phyloP scores from a whole-genome alignment of 2,113 vertebrate species.

The Nerophis ophidion region DNA sequence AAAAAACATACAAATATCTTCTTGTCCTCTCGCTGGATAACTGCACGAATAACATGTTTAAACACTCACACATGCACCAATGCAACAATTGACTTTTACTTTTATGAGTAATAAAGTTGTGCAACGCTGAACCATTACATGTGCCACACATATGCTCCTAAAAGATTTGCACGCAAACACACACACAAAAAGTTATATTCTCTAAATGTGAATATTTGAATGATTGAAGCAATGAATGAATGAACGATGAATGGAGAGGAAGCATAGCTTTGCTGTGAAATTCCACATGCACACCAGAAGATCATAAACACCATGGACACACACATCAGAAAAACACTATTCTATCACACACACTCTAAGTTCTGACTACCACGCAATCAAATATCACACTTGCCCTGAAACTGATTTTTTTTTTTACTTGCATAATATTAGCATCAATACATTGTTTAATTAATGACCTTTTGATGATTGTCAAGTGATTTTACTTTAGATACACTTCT shows the following conservation, averaged over 20 bases:
- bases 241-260: conserved; percentile 43
- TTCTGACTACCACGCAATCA: conserved; percentile 11
- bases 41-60: conserved; percentile 7
- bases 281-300: conserved; percentile 64
- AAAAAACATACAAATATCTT: conserved; percentile 15
- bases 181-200: neutral
- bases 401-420: neutral
- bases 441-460: too few species aligned
- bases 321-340: conserved; percentile 20
- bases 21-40: conserved; percentile 9
- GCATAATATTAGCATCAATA: too few species aligned
- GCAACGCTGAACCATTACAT: neutral
- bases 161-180: conserved; percentile 3
- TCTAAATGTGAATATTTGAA: conserved; percentile 5
- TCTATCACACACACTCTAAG: conserved; percentile 16
- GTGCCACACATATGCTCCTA: conserved; percentile 1
- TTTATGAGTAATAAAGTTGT: conserved; percentile 20
- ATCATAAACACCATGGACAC: conserved; percentile 25
- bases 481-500: too few species aligned
- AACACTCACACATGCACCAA: neutral
- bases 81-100: conserved; percentile 15
- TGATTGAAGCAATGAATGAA: conserved; percentile 18
- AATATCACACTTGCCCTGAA: neutral
- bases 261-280: conserved; percentile 51
- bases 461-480: too few species aligned